Percentiles rank a stretch among this genome's conserved stretches.
Conservation (phyloP, 2,888 invertebrate species). For the Periphyllus acericola region DNA sequence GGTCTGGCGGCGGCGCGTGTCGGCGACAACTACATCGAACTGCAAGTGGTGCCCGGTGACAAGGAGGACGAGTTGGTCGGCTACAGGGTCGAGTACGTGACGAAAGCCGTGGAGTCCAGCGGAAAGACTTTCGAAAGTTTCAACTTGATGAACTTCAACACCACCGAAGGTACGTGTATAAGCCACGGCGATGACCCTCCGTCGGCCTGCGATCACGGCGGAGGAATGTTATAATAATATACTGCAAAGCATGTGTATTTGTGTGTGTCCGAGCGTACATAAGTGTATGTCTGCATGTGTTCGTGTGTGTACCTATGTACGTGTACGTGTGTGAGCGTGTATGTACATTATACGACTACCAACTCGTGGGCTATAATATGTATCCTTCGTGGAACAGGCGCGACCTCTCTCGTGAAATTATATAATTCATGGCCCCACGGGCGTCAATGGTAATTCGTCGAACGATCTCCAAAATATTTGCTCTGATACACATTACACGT, state of each 20-base stretch:
- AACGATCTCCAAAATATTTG: no score
- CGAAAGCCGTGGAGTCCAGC: slow-evolving; percentile 19
- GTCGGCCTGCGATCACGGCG: background rate
- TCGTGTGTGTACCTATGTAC: no score
- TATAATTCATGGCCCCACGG: no score
- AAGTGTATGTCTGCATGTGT: no score
- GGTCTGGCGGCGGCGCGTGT: slow-evolving; percentile 14
- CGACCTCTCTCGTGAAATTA: no score
- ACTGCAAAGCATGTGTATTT: background rate
- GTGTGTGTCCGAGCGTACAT: no score
- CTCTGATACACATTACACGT: no score
- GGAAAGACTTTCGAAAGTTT: slow-evolving; percentile 47
- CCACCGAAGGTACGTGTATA: slow-evolving; percentile 39
- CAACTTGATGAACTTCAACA: slow-evolving; percentile 43
- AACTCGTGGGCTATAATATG: no score
- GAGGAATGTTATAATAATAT: background rate
- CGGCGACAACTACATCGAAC: slow-evolving; percentile 42
- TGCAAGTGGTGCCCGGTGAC: slow-evolving; percentile 25
- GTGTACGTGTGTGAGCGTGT: no score
- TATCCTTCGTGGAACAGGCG: no score
- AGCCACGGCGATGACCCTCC: background rate
- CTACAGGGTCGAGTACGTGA: slow-evolving; percentile 48
- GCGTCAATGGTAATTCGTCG: no score
- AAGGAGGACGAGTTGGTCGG: slow-evolving; percentile 36
- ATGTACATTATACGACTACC: no score